These are phyloP conservation scores for Campoplex capitator DNA, from an alignment of 2,888 invertebrate species.

Conservation along the genomic window DNA sequence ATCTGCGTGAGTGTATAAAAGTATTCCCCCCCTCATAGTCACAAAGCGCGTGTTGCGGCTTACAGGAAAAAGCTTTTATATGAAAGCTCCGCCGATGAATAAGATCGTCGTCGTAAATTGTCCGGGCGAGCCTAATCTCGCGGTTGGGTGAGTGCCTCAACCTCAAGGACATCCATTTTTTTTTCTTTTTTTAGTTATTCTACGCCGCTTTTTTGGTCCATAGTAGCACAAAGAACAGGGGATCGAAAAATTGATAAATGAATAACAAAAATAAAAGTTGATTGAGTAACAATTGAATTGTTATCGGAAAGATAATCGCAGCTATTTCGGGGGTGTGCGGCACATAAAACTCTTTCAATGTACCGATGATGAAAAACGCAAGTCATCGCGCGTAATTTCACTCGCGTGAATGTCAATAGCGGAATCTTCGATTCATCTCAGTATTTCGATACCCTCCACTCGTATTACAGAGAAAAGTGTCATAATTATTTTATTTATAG, in stretches of 20 bases:
- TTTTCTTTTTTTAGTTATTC: constrained; percentile 18
- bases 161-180: constrained; percentile 46
- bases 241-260: background rate
- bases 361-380: too few relatives aligned
- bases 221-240: background rate
- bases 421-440: background rate
- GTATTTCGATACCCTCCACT: background rate
- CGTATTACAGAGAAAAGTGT: background rate
- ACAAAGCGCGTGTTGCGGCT: constrained; percentile 81
- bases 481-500: constrained; percentile 5
- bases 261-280: background rate
- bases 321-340: too few relatives aligned
- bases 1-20: constrained; percentile 22
- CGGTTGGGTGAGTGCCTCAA: constrained; percentile 76
- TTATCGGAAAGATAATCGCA: too few relatives aligned
- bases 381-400: background rate
- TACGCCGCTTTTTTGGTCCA: background rate
- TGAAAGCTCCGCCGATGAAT: constrained; percentile 82
- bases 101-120: constrained; percentile 84
- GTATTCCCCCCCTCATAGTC: constrained; percentile 55
- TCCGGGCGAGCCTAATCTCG: constrained; percentile 82
- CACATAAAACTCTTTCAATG: too few relatives aligned
- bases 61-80: constrained; percentile 85
- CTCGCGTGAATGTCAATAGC: background rate
- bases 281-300: background rate